Evolutionary conservation across 2,113 vertebrate genomes (phyloP).

Genomic region (Oenanthe oenanthe): DNA sequence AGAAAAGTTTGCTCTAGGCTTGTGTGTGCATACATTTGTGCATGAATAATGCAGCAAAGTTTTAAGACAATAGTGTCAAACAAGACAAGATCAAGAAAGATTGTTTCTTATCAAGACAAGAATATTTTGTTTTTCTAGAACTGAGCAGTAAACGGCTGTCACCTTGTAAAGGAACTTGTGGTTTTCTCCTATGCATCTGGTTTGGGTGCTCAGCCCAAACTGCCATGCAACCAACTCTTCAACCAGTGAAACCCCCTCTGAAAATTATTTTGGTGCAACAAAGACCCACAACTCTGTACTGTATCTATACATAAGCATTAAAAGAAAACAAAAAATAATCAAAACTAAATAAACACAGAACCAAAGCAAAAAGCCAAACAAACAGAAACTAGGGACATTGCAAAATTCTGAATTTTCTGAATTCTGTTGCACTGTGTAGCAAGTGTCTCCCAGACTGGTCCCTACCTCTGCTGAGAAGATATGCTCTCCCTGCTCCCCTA

Average conservation of each 20-base stretch:
- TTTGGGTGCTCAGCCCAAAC: not conserved
- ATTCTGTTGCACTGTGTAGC: not conserved
- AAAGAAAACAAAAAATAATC: not conserved
- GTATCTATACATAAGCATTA: not conserved
- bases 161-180: not conserved
- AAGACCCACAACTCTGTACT: not conserved
- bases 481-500: not conserved
- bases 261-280: not conserved
- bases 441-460: not conserved
- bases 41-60: not conserved
- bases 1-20: not conserved
- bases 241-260: not conserved
- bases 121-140: not conserved
- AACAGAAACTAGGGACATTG: not conserved
- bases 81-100: not conserved
- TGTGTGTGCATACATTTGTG: not conserved
- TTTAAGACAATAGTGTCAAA: not conserved
- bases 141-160: not conserved
- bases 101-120: not conserved
- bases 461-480: not conserved
- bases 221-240: not conserved
- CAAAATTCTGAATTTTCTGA: not conserved
- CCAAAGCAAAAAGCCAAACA: not conserved
- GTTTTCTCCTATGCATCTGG: not conserved
- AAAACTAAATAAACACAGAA: not conserved